phyloP scores from a whole-genome alignment of 2,888 invertebrate species.

The Clostera curtula region DNA sequence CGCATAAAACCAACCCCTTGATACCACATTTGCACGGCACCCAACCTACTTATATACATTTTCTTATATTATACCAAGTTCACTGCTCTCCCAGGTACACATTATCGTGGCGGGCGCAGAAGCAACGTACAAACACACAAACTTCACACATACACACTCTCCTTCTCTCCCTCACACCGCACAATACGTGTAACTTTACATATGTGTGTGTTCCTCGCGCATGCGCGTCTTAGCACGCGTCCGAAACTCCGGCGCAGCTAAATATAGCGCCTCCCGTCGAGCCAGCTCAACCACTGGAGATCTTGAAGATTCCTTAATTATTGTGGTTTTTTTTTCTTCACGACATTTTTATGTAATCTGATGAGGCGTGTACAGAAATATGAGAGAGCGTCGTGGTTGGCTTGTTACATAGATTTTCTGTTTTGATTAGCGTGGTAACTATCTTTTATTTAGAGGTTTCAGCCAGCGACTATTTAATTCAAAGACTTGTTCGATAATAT shows the following conservation, averaged over 20 bases:
- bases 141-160: constrained; percentile 9
- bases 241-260: constrained; percentile 60
- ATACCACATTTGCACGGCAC: too few relatives aligned
- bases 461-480: too few relatives aligned
- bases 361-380: constrained; percentile 11
- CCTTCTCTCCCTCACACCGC: constrained; percentile 14
- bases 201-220: constrained; percentile 22
- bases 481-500: too few relatives aligned
- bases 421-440: too few relatives aligned
- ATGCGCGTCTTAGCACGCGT: constrained; percentile 45
- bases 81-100: constrained; percentile 27
- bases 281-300: constrained; percentile 49
- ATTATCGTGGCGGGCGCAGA: constrained; percentile 9
- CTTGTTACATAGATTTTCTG: too few relatives aligned
- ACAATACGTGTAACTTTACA: too few relatives aligned
- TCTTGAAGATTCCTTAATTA: constrained; percentile 59
- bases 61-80: constrained; percentile 16
- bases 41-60: constrained; percentile 11
- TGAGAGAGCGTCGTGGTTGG: too few relatives aligned
- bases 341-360: constrained; percentile 18
- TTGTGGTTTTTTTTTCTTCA: constrained; percentile 23
- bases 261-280: constrained; percentile 65
- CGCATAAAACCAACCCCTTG: too few relatives aligned
- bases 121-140: constrained; percentile 2
- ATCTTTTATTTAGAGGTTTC: too few relatives aligned